These are phyloP conservation scores for Hepsetus odoe DNA, from an alignment of 2,113 vertebrate species.

Conservation along the genomic window DNA sequence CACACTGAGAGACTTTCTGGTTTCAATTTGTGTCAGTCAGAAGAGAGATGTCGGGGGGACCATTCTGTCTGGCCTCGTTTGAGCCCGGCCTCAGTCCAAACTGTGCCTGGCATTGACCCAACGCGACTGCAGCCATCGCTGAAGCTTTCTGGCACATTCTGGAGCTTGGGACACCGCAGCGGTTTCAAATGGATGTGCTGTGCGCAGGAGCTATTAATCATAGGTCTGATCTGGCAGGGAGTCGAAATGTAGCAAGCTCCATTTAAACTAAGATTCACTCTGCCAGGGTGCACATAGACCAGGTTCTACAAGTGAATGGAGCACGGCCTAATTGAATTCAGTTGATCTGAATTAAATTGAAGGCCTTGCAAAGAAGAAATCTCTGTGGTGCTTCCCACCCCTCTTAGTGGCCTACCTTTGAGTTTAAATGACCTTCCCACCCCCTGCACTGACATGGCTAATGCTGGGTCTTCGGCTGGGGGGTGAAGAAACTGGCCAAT, in stretches of 20 bases:
- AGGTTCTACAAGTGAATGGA: conserved; percentile 36
- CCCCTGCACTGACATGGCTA: conserved; percentile 74
- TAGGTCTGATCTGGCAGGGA: conserved; percentile 41
- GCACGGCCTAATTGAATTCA: conserved; percentile 38
- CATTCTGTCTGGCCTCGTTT: conserved; percentile 62
- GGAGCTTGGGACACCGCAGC: conserved; percentile 38
- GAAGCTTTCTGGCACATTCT: conserved; percentile 39
- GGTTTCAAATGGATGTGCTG: conserved; percentile 31
- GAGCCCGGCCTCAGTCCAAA: conserved; percentile 56
- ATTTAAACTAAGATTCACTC: conserved; percentile 62
- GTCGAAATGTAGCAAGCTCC: conserved; percentile 39
- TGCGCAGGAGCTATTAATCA: conserved; percentile 61
- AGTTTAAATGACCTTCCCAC: conserved; percentile 74
- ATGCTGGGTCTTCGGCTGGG: conserved; percentile 79
- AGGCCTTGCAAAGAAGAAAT: conserved; percentile 16
- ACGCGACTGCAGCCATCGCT: conserved; percentile 42
- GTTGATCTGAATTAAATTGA: conserved; percentile 38
- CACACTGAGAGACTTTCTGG: conserved; percentile 69
- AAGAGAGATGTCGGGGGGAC: conserved; percentile 63
- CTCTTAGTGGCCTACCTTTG: conserved; percentile 76
- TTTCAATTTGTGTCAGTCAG: conserved; percentile 76
- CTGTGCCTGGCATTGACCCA: conserved; percentile 57
- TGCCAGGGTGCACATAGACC: conserved; percentile 20
- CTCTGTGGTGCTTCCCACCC: conserved; percentile 42
- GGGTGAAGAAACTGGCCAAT: conserved; percentile 47